Percentiles rank a stretch among this genome's conserved stretches.
Conservation (phyloP, 2,113 vertebrate species). For the Chaetorhynchus papuensis region DNA sequence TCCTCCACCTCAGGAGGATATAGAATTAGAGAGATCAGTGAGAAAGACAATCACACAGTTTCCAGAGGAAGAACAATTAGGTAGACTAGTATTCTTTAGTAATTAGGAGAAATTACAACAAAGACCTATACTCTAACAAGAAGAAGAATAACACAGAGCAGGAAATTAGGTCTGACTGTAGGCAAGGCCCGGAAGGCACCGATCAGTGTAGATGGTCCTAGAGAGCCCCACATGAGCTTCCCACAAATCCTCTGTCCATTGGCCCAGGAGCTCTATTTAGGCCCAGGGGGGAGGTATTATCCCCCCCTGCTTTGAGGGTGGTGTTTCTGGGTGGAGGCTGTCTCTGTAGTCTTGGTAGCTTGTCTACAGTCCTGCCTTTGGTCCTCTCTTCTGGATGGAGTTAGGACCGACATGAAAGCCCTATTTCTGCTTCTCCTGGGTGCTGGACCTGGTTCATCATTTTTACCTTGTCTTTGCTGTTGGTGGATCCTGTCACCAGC, state of each 20-base stretch:
- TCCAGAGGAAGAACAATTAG: background rate
- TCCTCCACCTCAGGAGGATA: background rate
- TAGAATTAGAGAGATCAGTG: background rate
- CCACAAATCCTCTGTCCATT: background rate
- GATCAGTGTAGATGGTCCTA: background rate
- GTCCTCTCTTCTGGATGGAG: accelerated
- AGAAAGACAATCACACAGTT: background rate
- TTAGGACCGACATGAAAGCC: accelerated
- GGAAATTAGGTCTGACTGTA: background rate
- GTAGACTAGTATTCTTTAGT: background rate
- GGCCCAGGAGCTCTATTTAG: background rate
- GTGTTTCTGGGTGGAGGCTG: accelerated
- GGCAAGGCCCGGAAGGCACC: accelerated
- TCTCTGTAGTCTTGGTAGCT: accelerated
- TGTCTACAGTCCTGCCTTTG: background rate
- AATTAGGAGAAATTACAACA: background rate
- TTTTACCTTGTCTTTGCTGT: background rate
- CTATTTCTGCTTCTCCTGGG: background rate
- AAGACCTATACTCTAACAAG: background rate
- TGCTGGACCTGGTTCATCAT: background rate
- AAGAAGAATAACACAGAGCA: background rate
- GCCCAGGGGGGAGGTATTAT: accelerated
- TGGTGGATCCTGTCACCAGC: background rate
- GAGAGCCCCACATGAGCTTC: background rate
- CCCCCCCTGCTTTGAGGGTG: accelerated